These are phyloP conservation scores for Actinia tenebrosa DNA, from an alignment of 64 coral and sea anemone genomes.

Conservation along the genomic window DNA sequence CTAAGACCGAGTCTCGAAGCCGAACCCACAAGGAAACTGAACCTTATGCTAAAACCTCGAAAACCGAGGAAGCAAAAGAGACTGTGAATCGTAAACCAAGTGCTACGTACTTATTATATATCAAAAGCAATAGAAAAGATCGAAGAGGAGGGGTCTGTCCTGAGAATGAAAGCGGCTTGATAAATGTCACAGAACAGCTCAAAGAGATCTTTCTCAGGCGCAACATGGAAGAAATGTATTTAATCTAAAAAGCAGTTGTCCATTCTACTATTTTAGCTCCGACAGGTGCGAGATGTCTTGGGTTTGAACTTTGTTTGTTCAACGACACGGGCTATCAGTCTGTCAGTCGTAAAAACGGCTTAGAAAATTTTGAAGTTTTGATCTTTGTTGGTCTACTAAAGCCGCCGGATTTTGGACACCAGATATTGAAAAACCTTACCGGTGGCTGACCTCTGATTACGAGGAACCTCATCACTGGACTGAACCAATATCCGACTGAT, in stretches of 20 bases:
- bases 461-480: no score
- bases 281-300: background rate
- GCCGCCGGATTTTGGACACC: background rate
- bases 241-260: slow-evolving; percentile 47
- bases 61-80: background rate
- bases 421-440: background rate
- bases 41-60: slow-evolving; percentile 4
- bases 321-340: background rate
- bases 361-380: background rate
- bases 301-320: background rate
- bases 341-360: background rate
- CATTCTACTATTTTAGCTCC: background rate
- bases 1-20: background rate
- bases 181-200: slow-evolving; percentile 76
- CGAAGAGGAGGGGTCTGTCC: slow-evolving; percentile 69
- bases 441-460: background rate
- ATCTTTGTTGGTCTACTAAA: background rate
- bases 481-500: background rate
- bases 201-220: slow-evolving; percentile 84
- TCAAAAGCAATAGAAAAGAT: slow-evolving; percentile 53
- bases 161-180: slow-evolving; percentile 73
- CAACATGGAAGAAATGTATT: slow-evolving; percentile 97
- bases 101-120: slow-evolving; percentile 48
- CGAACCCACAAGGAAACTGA: background rate
- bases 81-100: slow-evolving; percentile 47